These are phyloP conservation scores for Pasiphila rectangulata DNA, from an alignment of 2,888 invertebrate species.

Conservation along the genomic window DNA sequence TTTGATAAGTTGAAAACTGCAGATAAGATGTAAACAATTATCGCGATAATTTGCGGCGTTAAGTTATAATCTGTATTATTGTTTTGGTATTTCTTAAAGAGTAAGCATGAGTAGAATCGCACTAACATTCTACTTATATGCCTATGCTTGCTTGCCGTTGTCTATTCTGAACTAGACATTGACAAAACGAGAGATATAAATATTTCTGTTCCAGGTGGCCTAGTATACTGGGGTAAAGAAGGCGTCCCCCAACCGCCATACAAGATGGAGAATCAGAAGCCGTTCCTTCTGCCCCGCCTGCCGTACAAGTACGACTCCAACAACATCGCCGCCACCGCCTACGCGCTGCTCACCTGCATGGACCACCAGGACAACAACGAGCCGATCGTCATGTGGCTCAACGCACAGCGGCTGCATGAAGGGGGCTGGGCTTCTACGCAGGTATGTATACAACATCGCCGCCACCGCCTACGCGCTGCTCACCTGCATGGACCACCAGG, in stretches of 20 bases:
- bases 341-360: conserved; percentile 93
- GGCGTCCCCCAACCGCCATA: conserved; percentile 89
- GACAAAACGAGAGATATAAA: not conserved
- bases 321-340: conserved; percentile 96
- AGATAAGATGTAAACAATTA: no score
- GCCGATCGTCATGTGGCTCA: conserved; percentile 94
- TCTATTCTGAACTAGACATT: no score
- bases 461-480: conserved; percentile 95
- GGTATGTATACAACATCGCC: conserved; percentile 92
- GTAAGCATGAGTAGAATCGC: no score
- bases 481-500: conserved; percentile 92
- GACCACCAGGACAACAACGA: conserved; percentile 92
- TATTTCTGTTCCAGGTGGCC: conserved; percentile 80
- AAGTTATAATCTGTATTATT: no score
- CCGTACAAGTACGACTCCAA: conserved; percentile 94
- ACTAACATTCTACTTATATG: no score
- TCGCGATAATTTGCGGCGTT: no score
- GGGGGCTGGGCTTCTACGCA: conserved; percentile 95
- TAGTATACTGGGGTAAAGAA: conserved; percentile 92
- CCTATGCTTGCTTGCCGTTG: no score
- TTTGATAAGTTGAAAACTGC: no score
- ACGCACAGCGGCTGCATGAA: conserved; percentile 91
- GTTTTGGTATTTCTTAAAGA: no score
- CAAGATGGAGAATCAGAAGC: conserved; percentile 94
- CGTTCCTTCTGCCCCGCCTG: conserved; percentile 92